phyloP scores from a whole-genome alignment of 2,797 vertebrate genomes.

The Cynodonichthys magdalenae region DNA sequence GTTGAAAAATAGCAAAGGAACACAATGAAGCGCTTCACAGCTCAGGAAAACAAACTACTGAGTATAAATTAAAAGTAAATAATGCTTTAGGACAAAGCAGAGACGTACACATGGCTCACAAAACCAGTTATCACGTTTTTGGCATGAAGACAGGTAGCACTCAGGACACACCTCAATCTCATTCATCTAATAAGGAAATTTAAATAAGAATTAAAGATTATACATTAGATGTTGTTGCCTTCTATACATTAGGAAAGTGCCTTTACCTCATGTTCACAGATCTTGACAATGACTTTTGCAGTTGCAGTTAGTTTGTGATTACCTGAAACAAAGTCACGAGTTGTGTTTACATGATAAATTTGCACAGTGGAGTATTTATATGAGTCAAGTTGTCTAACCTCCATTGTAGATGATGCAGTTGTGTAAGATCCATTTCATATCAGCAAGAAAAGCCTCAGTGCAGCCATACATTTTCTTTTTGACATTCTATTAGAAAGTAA shows the following conservation, averaged over 20 bases:
- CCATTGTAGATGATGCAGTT: conserved; percentile 99
- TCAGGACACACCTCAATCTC: conserved; percentile 99
- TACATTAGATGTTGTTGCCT: not conserved
- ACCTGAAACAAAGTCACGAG: conserved; percentile 78
- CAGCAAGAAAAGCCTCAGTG: conserved; percentile 97
- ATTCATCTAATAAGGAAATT: conserved; percentile 90
- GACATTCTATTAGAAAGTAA: conserved; percentile 85
- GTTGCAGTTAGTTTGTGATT: conserved; percentile 99
- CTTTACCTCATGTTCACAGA: conserved; percentile 97
- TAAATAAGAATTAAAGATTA: conserved; percentile 6
- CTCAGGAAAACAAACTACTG: not conserved
- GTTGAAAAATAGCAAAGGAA: conserved; percentile 39
- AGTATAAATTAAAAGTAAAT: conserved; percentile 1
- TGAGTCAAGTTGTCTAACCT: conserved; percentile 77
- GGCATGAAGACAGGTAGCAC: conserved; percentile 98
- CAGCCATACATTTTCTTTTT: conserved; percentile 99
- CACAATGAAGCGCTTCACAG: conserved; percentile 7
- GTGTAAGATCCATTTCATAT: conserved; percentile 99
- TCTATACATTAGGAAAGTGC: not conserved
- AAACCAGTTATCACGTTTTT: conserved; percentile 99
- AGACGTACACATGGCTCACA: conserved; percentile 98
- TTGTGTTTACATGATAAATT: not conserved
- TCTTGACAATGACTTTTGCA: conserved; percentile 98
- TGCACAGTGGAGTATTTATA: not conserved
- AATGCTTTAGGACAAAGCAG: not conserved